phyloP scores from a whole-genome alignment of 2,888 invertebrate genomes.

The Willowsia nigromaculata region DNA sequence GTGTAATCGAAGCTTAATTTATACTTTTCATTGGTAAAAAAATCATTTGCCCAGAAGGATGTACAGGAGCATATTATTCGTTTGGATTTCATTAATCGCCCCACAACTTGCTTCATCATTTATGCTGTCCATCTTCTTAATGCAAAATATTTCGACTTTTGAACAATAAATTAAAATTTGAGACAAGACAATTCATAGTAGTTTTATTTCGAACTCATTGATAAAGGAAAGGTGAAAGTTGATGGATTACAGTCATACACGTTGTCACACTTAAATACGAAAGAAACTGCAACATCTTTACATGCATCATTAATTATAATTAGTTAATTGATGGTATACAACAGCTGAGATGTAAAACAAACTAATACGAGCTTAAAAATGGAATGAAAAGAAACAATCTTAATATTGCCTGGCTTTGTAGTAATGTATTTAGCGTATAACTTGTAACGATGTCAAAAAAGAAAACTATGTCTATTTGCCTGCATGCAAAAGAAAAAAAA shows the following conservation, averaged over 20 bases:
- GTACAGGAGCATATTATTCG: no score
- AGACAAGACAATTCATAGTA: slow-evolving; percentile 16
- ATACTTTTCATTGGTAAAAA: no score
- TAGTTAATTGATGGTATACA: slow-evolving; percentile 26
- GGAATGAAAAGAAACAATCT: slow-evolving; percentile 35
- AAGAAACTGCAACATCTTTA: slow-evolving; percentile 47
- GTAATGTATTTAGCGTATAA: no score
- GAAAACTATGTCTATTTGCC: not conserved
- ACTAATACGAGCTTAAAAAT: not conserved
- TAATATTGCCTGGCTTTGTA: not conserved
- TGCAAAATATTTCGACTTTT: no score
- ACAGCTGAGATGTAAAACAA: slow-evolving; percentile 11
- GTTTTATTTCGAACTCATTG: slow-evolving; percentile 46
- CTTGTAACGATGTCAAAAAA: not conserved
- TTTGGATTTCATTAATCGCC: no score
- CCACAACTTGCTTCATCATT: no score
- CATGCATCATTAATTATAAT: not conserved
- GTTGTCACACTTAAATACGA: slow-evolving; percentile 60
- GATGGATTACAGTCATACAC: slow-evolving; percentile 47
- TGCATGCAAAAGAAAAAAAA: not conserved
- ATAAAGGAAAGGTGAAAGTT: slow-evolving; percentile 36
- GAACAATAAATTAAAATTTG: slow-evolving; percentile 15
- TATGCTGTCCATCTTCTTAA: no score
- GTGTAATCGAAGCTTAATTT: no score
- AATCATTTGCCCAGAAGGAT: no score